Percentiles rank a stretch among this genome's conserved stretches.
phyloP scores from a whole-genome alignment of 2,113 vertebrate species.

The Martes martes region DNA sequence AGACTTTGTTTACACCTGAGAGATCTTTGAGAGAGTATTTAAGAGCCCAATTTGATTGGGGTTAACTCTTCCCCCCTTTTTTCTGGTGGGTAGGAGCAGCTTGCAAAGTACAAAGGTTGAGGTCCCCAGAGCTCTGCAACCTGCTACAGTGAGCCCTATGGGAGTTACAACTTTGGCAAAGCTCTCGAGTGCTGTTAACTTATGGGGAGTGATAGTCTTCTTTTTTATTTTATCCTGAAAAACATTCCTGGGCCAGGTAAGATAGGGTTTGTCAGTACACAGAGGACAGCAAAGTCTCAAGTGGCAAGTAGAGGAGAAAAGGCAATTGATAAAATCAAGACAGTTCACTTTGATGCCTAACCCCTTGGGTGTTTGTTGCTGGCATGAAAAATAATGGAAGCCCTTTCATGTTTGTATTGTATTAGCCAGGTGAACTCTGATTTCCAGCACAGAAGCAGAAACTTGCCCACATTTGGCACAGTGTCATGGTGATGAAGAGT shows the following conservation, averaged over 20 bases:
- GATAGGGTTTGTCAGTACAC: background rate
- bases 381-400: background rate
- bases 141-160: background rate
- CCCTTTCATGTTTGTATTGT: background rate
- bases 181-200: background rate
- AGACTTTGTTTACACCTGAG: background rate
- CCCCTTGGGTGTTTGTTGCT: background rate
- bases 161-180: background rate
- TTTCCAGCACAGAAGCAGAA: background rate
- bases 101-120: background rate
- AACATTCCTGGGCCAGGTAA: background rate
- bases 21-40: background rate
- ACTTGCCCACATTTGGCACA: background rate
- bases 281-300: constrained; percentile 32
- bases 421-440: background rate
- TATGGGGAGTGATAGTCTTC: background rate
- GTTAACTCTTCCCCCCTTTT: background rate
- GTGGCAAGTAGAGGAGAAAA: background rate
- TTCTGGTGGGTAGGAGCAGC: background rate
- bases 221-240: background rate
- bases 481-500: background rate
- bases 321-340: constrained; percentile 5
- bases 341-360: background rate
- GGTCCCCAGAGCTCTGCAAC: background rate
- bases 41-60: background rate